Evolutionary conservation across 2,113 vertebrate genomes (phyloP).

Genomic region (Phyllopteryx taeniolatus): DNA sequence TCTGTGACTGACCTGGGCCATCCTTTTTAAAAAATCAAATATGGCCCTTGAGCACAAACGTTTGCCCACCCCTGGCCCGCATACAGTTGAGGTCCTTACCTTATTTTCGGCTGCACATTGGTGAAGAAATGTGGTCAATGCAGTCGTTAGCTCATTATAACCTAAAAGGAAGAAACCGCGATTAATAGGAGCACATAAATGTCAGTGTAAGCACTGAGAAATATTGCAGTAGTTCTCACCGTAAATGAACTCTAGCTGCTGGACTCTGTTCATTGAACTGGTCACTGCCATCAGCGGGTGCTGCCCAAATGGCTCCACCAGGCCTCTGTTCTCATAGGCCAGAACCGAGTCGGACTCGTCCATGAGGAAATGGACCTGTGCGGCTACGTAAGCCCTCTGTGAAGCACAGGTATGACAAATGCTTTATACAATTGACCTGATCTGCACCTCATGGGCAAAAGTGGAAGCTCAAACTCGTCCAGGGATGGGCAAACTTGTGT

Average conservation of each 20-base stretch:
- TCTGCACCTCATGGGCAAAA: neutral
- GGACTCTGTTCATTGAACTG: conserved; percentile 82
- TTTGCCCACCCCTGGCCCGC: too few species aligned
- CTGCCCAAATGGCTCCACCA: conserved; percentile 73
- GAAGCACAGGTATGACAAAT: neutral
- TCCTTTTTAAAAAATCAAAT: too few species aligned
- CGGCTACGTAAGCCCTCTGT: conserved; percentile 85
- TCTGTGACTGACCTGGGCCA: too few species aligned
- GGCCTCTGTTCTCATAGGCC: conserved; percentile 90
- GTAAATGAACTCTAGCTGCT: conserved; percentile 93
- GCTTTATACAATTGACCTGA: neutral
- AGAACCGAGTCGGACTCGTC: conserved; percentile 89
- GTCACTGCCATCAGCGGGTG: conserved; percentile 88
- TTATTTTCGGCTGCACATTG: conserved; percentile 88
- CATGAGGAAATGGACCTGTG: conserved; percentile 85
- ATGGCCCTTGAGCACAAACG: too few species aligned
- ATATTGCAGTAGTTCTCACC: conserved; percentile 69
- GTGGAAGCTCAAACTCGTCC: too few species aligned
- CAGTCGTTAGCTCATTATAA: conserved; percentile 87
- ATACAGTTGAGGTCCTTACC: conserved; percentile 66
- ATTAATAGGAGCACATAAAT: conserved; percentile 7
- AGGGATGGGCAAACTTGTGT: too few species aligned
- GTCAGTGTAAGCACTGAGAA: neutral
- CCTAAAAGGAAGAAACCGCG: conserved; percentile 65
- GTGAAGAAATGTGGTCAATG: conserved; percentile 83